Base-by-base conservation (phyloP, 2,888 invertebrate genomes). In the Drosophila falleni region DNA sequence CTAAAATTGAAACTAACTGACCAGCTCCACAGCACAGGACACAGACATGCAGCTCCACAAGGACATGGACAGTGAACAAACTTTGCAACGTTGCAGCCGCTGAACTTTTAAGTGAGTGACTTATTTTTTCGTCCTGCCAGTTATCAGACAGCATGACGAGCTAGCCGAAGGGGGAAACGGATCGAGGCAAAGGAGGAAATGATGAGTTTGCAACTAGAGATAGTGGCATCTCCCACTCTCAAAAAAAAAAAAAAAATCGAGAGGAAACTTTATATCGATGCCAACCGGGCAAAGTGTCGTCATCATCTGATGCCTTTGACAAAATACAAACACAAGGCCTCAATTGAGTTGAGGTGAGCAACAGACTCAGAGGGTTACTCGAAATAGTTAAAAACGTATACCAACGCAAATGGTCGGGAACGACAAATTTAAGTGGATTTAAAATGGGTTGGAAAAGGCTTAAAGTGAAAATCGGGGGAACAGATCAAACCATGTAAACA, bases 71-170 rank as follows among this genome's bases (percentile, higher is more conserved):
- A 66, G 60, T 71, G 73, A 63, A 61, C 89, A 82, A 83, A 83
- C 89, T 83, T 83, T 83, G 87, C 80, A 72, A 65, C 89, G 84
- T 76, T 86, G 81, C 87, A 67, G 71, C 41, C 70, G 70, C 85
- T 67, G 68, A 86, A 86, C 89, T 86, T 86, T 89, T 86, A 86
- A 86, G 88, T 86, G 86, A 86, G 88, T 89, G 89, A 86, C 89
- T 86, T 86, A 79, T 85, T 88, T 86, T 87, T 74, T 60, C 63
- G 46, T 62, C 42, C 50, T 71, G 65, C 62, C 59, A 60, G 69
- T 54, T 71, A 51, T 59, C 72, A 53, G 72, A 51, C 74, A 70
- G 63, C 76, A 31, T 68, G 80, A 68, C 70, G 66, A 44, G 62
- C 58, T 3, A n/a, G 6, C 10, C 4, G 37, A 2, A 8, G 23